Evolutionary conservation across 2,113 vertebrate species (phyloP), one percentile per base, ranked within the genome.

Genomic region (Gambusia holbrooki): DNA sequence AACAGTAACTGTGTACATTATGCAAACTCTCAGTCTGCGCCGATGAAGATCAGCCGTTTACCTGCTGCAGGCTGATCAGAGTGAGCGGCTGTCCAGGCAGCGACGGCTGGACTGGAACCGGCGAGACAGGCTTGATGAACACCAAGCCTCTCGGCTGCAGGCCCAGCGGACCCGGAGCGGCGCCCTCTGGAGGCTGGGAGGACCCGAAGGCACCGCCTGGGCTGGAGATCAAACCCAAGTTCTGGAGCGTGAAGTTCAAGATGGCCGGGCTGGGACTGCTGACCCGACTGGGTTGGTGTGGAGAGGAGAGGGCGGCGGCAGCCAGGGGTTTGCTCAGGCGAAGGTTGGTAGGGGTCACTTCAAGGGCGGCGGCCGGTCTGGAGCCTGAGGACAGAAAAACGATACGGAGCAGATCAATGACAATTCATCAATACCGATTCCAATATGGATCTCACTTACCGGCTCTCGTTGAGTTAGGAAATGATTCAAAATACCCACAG

Each of bases 191-290:
- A 73, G 90, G 79, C 85, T 0, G 2, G 68, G 84, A 71, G 85
- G 86, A 45, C 9, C 79, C 32, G 14, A 83, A 84, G 27, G 69
- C 0, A 25, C 30, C 72, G 1, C 37, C 88, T 73, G 81, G 90
- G 81, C 84, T 65, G 5, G 96, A 94, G 71, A 97, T 95, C 14
- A 99, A 93, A 69, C 96, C 96, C 71, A 97, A 65, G 42, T 98
- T 97, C 71, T 98, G 97, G 77, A 99, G 89, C 4, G 96, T 97
- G 80, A 99, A 97, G 94, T 97, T 98, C 61, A 98, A 87, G 90
- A 97, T 93, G 61, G 96, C 96, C 0, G 96, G 95, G 73, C 95
- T 96, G 3, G 95, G 96, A 71, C 92, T 95, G 74, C 86, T 94
- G 66, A 92, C 45, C 19, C 93, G 88, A 12, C 90, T 94, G 77